A percentile compares a stretch with the other conserved stretches of the same genome.
phyloP scores from a whole-genome alignment of 2,797 vertebrate species.

The Myiothlypis coronata region DNA sequence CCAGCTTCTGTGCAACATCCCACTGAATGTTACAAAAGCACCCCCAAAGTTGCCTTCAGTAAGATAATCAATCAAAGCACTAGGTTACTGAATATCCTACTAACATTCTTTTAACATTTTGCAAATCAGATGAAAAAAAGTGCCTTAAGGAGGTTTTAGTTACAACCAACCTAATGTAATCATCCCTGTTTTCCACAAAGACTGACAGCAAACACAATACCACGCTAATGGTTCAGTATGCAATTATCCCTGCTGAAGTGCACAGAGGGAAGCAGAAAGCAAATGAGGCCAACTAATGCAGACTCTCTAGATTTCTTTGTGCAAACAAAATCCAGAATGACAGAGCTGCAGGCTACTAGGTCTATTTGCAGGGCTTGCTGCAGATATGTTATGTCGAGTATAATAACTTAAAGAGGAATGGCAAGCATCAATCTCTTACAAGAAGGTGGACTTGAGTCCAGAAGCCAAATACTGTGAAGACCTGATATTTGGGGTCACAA shows the following conservation, averaged over 20 bases:
- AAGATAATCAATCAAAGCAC: neutral
- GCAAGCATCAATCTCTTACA: neutral
- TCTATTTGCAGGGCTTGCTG: slow-evolving; percentile 18
- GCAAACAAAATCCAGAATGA: slow-evolving; percentile 58
- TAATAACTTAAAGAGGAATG: neutral
- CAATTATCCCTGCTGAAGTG: slow-evolving; percentile 42
- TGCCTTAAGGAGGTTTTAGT: slow-evolving; percentile 7
- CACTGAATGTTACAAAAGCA: neutral
- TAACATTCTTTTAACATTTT: neutral
- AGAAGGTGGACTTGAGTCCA: neutral
- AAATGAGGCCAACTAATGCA: slow-evolving; percentile 48
- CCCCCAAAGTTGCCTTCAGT: neutral
- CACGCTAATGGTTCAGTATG: neutral
- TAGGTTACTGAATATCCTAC: neutral
- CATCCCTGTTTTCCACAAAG: slow-evolving; percentile 30
- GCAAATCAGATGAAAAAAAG: neutral
- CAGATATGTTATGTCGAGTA: neutral
- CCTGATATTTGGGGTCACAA: neutral
- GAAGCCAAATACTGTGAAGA: neutral
- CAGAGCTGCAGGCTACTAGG: slow-evolving; percentile 53
- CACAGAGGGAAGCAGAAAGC: slow-evolving; percentile 48
- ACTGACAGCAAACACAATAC: slow-evolving; percentile 25
- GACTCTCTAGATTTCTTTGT: slow-evolving; percentile 16
- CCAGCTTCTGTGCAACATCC: neutral
- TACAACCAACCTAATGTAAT: slow-evolving; percentile 13